These are phyloP conservation scores for Atlantisia rogersi DNA, from an alignment of 2,113 vertebrate genomes.

Conservation along the genomic window DNA sequence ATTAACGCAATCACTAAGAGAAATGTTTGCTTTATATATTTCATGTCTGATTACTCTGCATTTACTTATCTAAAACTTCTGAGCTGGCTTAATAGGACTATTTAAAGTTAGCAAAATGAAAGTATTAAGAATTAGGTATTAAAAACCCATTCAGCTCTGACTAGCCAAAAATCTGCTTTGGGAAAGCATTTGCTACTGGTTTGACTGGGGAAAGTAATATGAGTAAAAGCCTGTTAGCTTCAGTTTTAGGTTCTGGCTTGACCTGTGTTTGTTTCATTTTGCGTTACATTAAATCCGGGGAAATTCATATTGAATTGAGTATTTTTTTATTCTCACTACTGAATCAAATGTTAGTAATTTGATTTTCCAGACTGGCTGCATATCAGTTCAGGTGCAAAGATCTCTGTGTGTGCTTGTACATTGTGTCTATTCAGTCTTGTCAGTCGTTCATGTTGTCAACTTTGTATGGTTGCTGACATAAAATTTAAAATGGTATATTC, in stretches of 20 bases:
- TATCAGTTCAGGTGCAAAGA: neutral
- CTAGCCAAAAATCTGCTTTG: neutral
- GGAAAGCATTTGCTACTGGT: neutral
- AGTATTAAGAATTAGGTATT: neutral
- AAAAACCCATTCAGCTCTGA: neutral
- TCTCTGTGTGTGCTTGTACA: neutral
- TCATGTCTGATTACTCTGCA: neutral
- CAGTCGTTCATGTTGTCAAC: neutral
- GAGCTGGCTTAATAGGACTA: neutral
- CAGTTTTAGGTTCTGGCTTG: neutral
- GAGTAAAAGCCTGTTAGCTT: neutral
- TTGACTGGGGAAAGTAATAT: neutral
- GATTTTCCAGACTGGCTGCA: neutral
- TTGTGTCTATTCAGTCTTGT: neutral
- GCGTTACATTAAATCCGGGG: neutral
- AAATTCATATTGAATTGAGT: neutral
- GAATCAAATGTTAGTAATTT: neutral
- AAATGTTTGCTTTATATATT: neutral
- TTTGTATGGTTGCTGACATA: neutral
- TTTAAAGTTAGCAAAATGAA: neutral
- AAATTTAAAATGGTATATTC: neutral
- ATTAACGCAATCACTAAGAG: neutral
- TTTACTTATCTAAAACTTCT: neutral
- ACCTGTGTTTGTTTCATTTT: neutral
- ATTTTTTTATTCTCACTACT: neutral